Conservation (phyloP, 1,140 invertebrate species). For the Littorina saxatilis region DNA sequence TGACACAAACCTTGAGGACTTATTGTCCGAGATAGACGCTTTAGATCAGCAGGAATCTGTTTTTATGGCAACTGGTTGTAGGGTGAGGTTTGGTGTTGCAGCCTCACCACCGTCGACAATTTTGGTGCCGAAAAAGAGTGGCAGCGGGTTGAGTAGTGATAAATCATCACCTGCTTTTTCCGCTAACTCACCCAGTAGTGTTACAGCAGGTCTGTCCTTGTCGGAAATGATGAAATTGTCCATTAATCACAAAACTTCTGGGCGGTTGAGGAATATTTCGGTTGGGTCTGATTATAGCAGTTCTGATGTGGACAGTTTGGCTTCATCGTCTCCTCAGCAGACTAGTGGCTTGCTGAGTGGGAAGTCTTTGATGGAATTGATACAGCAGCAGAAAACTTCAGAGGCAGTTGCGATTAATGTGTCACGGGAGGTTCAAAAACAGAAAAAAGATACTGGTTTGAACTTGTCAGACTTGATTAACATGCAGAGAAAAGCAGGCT, state of each 20-base stretch:
- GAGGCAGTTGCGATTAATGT: no score
- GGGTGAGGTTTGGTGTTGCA: not conserved
- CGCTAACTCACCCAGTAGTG: not conserved
- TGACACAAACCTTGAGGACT: slow-evolving; percentile 47
- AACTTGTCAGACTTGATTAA: no score
- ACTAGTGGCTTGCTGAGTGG: not conserved
- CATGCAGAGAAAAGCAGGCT: not conserved
- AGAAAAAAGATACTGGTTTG: no score
- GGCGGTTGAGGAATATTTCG: no score
- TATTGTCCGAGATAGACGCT: slow-evolving; percentile 25
- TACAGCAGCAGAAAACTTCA: not conserved
- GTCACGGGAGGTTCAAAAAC: no score
- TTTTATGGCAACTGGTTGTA: not conserved
- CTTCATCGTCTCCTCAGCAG: not conserved
- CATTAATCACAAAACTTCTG: no score
- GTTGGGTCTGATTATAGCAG: no score
- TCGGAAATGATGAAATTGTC: not conserved
- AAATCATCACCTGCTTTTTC: not conserved
- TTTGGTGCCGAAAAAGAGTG: not conserved
- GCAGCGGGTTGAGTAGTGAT: not conserved
- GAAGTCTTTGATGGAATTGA: not conserved
- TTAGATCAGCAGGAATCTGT: slow-evolving; percentile 20
- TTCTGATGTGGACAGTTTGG: not conserved
- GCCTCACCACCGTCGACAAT: not conserved
- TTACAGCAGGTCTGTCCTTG: not conserved